These are phyloP conservation scores for Cryptosula pallasiana DNA, from an alignment of 2,888 invertebrate genomes.

Conservation along the genomic window DNA sequence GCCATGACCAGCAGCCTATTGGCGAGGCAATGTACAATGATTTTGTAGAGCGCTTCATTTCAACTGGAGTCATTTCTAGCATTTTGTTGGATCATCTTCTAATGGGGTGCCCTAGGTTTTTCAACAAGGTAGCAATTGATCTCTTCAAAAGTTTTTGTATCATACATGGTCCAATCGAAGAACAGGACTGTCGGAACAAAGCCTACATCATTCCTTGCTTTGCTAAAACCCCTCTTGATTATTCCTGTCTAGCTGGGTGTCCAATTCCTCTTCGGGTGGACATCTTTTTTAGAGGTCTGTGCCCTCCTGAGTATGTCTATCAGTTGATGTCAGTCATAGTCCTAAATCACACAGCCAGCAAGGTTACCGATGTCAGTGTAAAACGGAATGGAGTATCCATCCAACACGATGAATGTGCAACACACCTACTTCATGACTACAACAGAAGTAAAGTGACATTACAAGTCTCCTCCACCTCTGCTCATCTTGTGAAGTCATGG, in stretches of 20 bases:
- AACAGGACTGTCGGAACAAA: neutral
- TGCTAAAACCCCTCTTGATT: neutral
- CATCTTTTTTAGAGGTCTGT: neutral
- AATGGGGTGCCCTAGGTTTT: no score
- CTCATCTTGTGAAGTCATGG: neutral
- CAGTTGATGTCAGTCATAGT: neutral
- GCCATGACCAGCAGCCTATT: no score
- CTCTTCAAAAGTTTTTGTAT: neutral
- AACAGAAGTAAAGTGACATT: neutral
- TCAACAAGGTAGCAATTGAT: no score
- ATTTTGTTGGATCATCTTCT: no score
- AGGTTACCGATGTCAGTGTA: neutral
- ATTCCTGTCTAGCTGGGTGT: neutral
- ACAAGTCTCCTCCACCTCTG: neutral
- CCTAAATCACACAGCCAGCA: neutral
- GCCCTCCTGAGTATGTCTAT: neutral
- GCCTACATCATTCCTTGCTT: neutral
- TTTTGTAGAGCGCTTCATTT: no score
- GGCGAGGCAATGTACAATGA: no score
- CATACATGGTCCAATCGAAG: neutral
- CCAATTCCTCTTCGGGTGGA: neutral
- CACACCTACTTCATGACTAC: neutral
- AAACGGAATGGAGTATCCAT: neutral
- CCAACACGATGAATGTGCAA: neutral
- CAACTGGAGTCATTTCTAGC: no score